phyloP scores from a whole-genome alignment of 1,140 invertebrate genomes.

The Tribolium castaneum region DNA sequence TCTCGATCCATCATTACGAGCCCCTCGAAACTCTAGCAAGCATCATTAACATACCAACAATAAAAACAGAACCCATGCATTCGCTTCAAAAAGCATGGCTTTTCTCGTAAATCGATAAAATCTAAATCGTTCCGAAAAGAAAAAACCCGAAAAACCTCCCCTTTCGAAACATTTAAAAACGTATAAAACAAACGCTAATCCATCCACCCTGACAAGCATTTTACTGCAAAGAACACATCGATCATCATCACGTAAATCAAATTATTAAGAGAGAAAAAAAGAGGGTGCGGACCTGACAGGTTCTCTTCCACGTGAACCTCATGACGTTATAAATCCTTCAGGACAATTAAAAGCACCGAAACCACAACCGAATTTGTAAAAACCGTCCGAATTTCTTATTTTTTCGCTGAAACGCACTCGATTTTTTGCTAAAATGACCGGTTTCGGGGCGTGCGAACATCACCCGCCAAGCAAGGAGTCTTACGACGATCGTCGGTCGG shows the following conservation, averaged over 20 bases:
- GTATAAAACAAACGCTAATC: background rate
- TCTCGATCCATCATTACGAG: background rate
- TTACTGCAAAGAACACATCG: background rate
- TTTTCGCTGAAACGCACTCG: background rate
- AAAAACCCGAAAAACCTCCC: background rate
- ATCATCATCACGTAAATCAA: slow-evolving; percentile 23
- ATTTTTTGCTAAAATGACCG: background rate
- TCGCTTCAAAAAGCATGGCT: background rate
- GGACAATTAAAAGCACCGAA: background rate
- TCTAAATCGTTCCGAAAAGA: background rate
- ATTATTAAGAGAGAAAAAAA: slow-evolving; percentile 35
- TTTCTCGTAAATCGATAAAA: background rate
- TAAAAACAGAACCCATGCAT: background rate
- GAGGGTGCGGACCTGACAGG: slow-evolving; percentile 49
- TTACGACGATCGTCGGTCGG: slow-evolving; percentile 35
- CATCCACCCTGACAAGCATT: background rate
- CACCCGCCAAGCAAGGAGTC: slow-evolving; percentile 28
- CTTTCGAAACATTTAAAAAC: background rate
- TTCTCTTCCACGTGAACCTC: slow-evolving; percentile 45
- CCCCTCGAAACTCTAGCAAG: background rate
- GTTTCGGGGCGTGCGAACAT: background rate
- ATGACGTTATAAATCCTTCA: slow-evolving; percentile 23
- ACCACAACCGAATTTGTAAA: background rate
- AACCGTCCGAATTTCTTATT: background rate
- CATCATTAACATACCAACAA: background rate